Percentiles rank a stretch among this genome's conserved stretches.
Conservation (phyloP, 2,113 vertebrate genomes). For the Barbus barbus region DNA sequence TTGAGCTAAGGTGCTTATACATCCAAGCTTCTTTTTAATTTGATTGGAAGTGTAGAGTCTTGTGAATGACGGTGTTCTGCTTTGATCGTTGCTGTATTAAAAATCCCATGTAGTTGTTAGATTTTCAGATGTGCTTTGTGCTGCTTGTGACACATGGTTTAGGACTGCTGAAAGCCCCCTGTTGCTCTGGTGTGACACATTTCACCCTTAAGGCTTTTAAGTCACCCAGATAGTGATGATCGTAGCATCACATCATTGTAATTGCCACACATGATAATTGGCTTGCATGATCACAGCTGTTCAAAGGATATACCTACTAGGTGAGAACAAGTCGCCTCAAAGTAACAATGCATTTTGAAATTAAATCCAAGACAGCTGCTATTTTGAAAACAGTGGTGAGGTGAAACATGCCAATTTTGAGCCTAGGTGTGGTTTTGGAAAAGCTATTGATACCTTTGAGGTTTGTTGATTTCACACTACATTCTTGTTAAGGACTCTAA, state of each 20-base stretch:
- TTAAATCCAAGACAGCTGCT: not conserved
- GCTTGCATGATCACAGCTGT: constrained; percentile 29
- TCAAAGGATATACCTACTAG: not conserved
- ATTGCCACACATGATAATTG: constrained; percentile 38
- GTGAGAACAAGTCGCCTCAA: constrained; percentile 14
- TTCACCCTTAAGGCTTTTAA: constrained; percentile 15
- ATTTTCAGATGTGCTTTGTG: constrained; percentile 12
- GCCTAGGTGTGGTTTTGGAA: constrained; percentile 31
- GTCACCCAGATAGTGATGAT: constrained; percentile 30
- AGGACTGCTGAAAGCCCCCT: constrained; percentile 33
- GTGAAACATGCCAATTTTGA: not conserved
- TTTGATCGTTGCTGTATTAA: not conserved
- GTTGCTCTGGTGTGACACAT: constrained; percentile 43
- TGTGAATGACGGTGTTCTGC: not conserved
- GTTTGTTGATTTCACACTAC: constrained; percentile 5
- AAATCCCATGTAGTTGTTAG: constrained; percentile 20
- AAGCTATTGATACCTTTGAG: constrained; percentile 2
- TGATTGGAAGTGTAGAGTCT: not conserved
- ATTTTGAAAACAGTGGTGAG: not conserved
- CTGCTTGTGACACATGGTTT: constrained; percentile 5
- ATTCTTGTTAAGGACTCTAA: not conserved
- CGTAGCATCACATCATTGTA: not conserved
- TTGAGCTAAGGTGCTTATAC: not conserved
- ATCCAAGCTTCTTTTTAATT: not conserved
- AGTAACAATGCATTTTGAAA: not conserved